Evolutionary conservation across 1,140 invertebrate genomes (phyloP).

Genomic region (Sitophilus oryzae): DNA sequence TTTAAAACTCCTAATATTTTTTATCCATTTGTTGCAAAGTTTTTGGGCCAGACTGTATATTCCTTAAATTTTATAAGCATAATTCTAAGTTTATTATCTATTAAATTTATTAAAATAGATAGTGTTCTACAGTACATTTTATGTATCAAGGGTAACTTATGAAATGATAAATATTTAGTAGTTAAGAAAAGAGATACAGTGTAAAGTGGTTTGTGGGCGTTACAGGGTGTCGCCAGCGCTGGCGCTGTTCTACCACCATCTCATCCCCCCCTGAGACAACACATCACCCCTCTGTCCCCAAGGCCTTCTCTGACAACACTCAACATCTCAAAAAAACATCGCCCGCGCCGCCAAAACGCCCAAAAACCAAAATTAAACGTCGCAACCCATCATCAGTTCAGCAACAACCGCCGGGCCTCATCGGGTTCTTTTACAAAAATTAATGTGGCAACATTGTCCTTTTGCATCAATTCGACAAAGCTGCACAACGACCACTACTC

Average conservation of each 20-base stretch:
- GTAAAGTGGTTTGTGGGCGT: constrained; percentile 43
- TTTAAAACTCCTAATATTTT: too few species aligned
- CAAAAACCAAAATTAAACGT: constrained; percentile 17
- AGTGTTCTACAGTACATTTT: constrained; percentile 1
- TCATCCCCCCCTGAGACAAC: constrained; percentile 33
- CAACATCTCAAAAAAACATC: constrained; percentile 29
- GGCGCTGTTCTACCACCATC: constrained; percentile 40
- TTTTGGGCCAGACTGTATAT: too few species aligned
- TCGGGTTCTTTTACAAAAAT: constrained; percentile 14
- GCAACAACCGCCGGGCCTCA: constrained; percentile 1
- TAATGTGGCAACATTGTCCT: constrained; percentile 1
- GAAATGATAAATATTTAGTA: constrained; percentile 12
- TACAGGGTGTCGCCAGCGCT: constrained; percentile 42
- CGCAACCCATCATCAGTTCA: constrained; percentile 3
- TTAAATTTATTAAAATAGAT: background rate
- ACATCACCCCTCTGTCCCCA: constrained; percentile 36
- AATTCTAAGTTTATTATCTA: constrained; percentile 12
- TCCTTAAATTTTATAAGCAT: too few species aligned
- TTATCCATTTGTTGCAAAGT: too few species aligned
- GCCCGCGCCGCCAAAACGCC: constrained; percentile 10
- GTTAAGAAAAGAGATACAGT: constrained; percentile 25
- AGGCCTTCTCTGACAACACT: constrained; percentile 35
- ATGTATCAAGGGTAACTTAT: constrained; percentile 12
- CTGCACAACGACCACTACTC: constrained; percentile 2
- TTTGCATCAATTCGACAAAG: constrained; percentile 2